These are phyloP conservation scores for Agrochola circellaris DNA, from an alignment of 2,888 invertebrate genomes.

Conservation along the genomic window DNA sequence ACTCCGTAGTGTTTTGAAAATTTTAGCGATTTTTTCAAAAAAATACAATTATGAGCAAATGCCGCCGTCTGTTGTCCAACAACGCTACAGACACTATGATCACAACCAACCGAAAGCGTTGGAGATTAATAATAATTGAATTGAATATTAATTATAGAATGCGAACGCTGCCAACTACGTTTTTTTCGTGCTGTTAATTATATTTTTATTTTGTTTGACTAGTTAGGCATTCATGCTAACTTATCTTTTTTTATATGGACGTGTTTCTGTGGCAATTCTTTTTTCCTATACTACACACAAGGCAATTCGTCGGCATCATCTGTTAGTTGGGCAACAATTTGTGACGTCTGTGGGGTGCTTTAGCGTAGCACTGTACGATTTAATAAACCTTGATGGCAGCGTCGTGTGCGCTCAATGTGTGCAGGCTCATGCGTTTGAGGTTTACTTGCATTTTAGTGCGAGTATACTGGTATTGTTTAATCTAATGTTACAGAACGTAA, in stretches of 20 bases:
- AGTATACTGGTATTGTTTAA: constrained; percentile 9
- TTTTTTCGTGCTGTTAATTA: neutral
- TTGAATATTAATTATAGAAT: neutral
- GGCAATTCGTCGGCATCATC: no score
- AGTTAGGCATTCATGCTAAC: neutral
- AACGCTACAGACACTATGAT: neutral
- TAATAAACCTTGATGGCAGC: constrained; percentile 57
- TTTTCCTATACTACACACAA: no score
- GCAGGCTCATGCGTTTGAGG: constrained; percentile 34
- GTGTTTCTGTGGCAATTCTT: neutral
- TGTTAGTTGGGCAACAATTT: constrained; percentile 2
- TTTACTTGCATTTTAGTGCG: constrained; percentile 34
- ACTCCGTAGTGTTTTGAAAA: neutral
- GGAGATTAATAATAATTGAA: neutral
- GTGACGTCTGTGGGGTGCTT: neutral
- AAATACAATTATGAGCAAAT: neutral
- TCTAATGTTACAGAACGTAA: constrained; percentile 1
- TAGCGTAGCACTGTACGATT: constrained; percentile 43
- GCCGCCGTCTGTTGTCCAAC: neutral
- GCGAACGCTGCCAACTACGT: no score
- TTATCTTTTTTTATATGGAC: neutral
- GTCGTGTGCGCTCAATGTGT: constrained; percentile 28
- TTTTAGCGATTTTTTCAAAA: neutral
- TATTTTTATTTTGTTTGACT: no score
- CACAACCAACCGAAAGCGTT: neutral